Conservation (phyloP, 2,797 vertebrate species). For the Sylvilagus floridanus region DNA sequence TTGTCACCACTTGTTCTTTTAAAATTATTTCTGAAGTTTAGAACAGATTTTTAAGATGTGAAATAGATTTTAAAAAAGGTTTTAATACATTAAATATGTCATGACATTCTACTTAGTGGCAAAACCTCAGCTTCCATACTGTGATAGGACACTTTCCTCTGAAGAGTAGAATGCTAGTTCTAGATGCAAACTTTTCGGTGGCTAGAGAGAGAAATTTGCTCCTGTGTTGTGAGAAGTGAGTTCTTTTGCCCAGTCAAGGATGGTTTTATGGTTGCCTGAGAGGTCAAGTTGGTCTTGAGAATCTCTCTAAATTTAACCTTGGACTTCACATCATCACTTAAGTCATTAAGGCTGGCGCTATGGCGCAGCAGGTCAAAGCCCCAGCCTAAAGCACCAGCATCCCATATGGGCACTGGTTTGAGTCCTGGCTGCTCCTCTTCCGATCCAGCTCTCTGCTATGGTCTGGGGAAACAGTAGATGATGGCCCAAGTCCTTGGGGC, state of each 20-base stretch:
- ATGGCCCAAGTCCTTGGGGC: too few relatives aligned
- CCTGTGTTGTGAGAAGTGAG: neutral
- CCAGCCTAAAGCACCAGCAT: too few relatives aligned
- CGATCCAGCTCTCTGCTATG: too few relatives aligned
- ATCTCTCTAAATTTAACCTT: constrained; percentile 11
- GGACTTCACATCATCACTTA: neutral
- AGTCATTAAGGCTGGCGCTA: neutral
- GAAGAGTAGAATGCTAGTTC: constrained; percentile 12
- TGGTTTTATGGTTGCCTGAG: neutral
- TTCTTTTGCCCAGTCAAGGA: neutral
- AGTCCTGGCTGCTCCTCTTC: too few relatives aligned
- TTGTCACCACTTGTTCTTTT: constrained; percentile 57
- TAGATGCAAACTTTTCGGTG: constrained; percentile 17
- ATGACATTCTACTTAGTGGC: neutral
- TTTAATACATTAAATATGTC: constrained; percentile 33
- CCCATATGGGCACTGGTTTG: too few relatives aligned
- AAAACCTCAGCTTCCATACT: neutral
- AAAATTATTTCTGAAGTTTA: constrained; percentile 63
- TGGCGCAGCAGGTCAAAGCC: too few relatives aligned
- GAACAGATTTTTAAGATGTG: constrained; percentile 48
- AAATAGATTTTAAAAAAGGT: constrained; percentile 51
- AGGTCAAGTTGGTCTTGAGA: neutral
- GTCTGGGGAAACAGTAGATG: too few relatives aligned
- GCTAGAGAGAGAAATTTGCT: neutral
- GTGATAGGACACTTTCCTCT: neutral